These are phyloP conservation scores for Mobula hypostoma DNA, from an alignment of 2,113 vertebrate species.

Conservation along the genomic window DNA sequence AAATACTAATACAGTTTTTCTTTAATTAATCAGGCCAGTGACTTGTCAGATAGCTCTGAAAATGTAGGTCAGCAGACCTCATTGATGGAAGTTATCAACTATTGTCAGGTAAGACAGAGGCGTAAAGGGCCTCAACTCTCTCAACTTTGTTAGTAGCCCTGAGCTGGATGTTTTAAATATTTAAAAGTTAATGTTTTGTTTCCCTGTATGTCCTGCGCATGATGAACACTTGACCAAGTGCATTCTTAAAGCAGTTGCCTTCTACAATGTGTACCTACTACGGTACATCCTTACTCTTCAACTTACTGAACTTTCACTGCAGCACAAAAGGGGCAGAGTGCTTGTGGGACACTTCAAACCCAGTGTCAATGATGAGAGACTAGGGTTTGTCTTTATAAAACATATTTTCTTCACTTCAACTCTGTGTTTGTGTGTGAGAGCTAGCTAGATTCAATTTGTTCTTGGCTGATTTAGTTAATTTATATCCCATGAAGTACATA, in stretches of 20 bases:
- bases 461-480: not conserved
- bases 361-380: not conserved
- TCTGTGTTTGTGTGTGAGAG: not conserved
- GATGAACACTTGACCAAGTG: not conserved
- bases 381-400: not conserved
- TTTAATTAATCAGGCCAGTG: constrained; percentile 27
- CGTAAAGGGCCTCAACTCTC: no score
- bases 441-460: no score
- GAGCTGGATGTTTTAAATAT: not conserved
- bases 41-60: constrained; percentile 8
- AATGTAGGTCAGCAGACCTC: constrained; percentile 12
- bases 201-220: not conserved
- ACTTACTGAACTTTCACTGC: not conserved
- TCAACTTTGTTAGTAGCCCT: not conserved
- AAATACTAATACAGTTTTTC: not conserved
- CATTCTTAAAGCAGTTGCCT: not conserved
- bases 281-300: not conserved
- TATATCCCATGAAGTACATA: not conserved
- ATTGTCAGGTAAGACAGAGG: constrained; percentile 16
- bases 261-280: not conserved
- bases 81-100: constrained; percentile 32
- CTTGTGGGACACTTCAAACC: not conserved
- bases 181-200: not conserved
- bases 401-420: not conserved
- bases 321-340: not conserved